A percentile compares a stretch with the other conserved stretches of the same genome.
Conservation (phyloP, 2,113 vertebrate species). For the crab-eating macaque (Macaca fascicularis) region DNA sequence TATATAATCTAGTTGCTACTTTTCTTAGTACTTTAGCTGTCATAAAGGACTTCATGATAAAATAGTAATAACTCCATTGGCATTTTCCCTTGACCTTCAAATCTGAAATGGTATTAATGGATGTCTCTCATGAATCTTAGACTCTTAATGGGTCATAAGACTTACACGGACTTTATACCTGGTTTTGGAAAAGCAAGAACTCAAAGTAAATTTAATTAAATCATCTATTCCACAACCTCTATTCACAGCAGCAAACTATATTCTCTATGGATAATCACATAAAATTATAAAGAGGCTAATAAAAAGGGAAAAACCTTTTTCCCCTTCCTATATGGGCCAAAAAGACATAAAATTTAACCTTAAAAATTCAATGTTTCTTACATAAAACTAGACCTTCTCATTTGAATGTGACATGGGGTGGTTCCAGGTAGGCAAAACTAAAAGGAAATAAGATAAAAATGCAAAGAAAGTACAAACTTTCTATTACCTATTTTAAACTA, state of each 20-base stretch:
- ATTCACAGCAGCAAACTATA: slow-evolving; percentile 35
- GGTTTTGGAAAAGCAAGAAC: slow-evolving; percentile 52
- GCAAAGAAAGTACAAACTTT: background rate
- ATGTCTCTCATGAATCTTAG: background rate
- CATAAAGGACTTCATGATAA: slow-evolving; percentile 67
- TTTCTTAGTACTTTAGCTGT: slow-evolving; percentile 40
- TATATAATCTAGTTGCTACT: slow-evolving; percentile 15
- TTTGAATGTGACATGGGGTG: background rate
- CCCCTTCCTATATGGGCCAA: background rate
- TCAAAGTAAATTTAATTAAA: slow-evolving; percentile 55
- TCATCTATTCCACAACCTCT: slow-evolving; percentile 29
- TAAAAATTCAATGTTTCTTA: slow-evolving; percentile 49
- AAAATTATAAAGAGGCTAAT: slow-evolving; percentile 65
- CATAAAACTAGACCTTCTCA: slow-evolving; percentile 36
- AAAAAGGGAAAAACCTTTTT: slow-evolving; percentile 33
- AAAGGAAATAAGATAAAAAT: background rate
- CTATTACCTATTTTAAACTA: background rate
- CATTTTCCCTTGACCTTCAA: slow-evolving; percentile 75
- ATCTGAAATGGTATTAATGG: slow-evolving; percentile 55
- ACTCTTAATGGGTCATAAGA: slow-evolving; percentile 27
- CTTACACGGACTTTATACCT: slow-evolving; percentile 57
- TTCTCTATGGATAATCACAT: slow-evolving; percentile 50
- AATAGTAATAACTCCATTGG: slow-evolving; percentile 59
- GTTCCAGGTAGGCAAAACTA: slow-evolving; percentile 1
- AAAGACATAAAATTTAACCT: slow-evolving; percentile 60